Percentiles rank a stretch among this genome's conserved stretches.
phyloP scores from a whole-genome alignment of 2,113 vertebrate genomes.

The Erythrolamprus reginae region DNA sequence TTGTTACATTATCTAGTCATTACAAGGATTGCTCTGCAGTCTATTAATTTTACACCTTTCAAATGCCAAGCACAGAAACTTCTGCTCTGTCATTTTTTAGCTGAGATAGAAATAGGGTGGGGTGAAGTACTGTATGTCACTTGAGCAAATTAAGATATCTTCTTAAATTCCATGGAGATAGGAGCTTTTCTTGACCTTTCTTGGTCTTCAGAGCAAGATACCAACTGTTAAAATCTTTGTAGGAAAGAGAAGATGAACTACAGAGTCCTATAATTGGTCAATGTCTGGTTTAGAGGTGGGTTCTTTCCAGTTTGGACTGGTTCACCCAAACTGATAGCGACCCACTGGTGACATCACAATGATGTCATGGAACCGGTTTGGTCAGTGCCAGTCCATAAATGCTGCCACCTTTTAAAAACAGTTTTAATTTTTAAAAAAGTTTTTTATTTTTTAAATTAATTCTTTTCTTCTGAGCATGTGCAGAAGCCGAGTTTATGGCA shows the following conservation, averaged over 20 bases:
- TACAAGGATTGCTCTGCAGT: constrained; percentile 35
- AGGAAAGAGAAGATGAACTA: not conserved
- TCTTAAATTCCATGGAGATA: not conserved
- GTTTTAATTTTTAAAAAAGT: no score
- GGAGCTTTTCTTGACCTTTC: not conserved
- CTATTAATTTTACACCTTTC: constrained; percentile 39
- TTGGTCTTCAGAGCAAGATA: not conserved
- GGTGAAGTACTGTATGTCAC: not conserved
- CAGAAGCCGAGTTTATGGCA: no score
- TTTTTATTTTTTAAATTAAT: no score
- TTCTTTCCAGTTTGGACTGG: no score
- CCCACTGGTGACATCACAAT: no score
- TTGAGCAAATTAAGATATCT: not conserved
- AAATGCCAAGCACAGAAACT: constrained; percentile 31
- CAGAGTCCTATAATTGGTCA: not conserved
- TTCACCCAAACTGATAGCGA: no score
- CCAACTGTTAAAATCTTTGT: not conserved
- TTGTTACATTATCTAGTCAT: constrained; percentile 45
- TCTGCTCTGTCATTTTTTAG: constrained; percentile 24
- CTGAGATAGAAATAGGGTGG: not conserved
- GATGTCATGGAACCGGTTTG: no score
- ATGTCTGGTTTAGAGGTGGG: not conserved
- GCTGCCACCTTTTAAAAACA: no score
- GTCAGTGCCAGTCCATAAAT: no score
- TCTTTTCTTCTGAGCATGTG: no score